Evolutionary conservation across 2,888 invertebrate species (phyloP).

Genomic region (Clostera curtula): DNA sequence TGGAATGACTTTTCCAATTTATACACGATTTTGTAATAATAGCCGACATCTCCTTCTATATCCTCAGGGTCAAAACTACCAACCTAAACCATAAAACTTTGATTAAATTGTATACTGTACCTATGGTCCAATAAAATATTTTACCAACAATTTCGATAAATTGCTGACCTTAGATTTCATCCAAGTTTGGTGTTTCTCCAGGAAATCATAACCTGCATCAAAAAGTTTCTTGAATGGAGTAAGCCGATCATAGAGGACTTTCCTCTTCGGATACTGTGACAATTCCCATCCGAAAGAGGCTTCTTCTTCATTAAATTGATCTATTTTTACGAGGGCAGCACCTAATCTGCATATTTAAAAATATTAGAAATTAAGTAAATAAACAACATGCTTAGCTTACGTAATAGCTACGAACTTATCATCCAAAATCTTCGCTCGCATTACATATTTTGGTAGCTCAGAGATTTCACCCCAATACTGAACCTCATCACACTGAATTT

Average conservation of each 20-base stretch:
- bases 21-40: slow-evolving; percentile 82
- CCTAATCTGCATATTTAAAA: slow-evolving; percentile 68
- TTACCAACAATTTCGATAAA: too few species aligned
- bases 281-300: slow-evolving; percentile 89
- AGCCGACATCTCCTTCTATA: slow-evolving; percentile 87
- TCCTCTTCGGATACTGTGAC: slow-evolving; percentile 91
- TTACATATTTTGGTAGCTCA: slow-evolving; percentile 87
- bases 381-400: not conserved
- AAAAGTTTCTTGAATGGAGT: slow-evolving; percentile 91
- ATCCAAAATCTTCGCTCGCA: slow-evolving; percentile 86
- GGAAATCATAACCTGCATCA: slow-evolving; percentile 91
- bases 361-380: not conserved
- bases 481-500: slow-evolving; percentile 87
- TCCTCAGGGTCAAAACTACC: slow-evolving; percentile 90
- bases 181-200: slow-evolving; percentile 89
- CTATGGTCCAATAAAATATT: too few species aligned
- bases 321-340: slow-evolving; percentile 85
- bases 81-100: slow-evolving; percentile 73
- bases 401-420: slow-evolving; percentile 59
- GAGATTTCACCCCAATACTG: slow-evolving; percentile 91
- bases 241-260: slow-evolving; percentile 84
- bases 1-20: slow-evolving; percentile 92
- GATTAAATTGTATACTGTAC: too few species aligned
- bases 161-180: slow-evolving; percentile 77
- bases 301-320: slow-evolving; percentile 94